Conservation (phyloP, 2,888 invertebrate genomes). For the Drosophila setosimentum region DNA sequence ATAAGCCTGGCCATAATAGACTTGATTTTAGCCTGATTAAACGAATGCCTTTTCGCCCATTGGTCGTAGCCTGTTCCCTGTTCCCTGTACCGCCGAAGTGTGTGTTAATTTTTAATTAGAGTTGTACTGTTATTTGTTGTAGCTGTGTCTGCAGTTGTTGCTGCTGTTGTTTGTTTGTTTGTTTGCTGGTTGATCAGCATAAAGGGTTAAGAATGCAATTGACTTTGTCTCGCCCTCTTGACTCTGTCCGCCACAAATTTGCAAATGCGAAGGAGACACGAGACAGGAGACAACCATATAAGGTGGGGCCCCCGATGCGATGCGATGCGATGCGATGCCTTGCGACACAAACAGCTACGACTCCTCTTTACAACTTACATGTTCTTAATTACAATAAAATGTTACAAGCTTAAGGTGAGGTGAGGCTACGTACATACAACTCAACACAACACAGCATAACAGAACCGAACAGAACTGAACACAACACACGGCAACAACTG, state of each 20-base stretch:
- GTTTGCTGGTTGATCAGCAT: constrained; percentile 62
- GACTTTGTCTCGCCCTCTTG: constrained; percentile 80
- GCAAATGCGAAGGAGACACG: constrained; percentile 62
- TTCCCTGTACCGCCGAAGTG: constrained; percentile 21
- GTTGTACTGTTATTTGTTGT: constrained; percentile 78
- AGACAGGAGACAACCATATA: constrained; percentile 62
- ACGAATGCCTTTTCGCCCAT: constrained; percentile 45
- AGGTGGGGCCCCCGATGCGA: constrained; percentile 63
- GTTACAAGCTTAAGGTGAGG: constrained; percentile 75
- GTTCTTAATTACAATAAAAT: constrained; percentile 78
- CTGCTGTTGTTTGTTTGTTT: constrained; percentile 24
- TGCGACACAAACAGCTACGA: constrained; percentile 55
- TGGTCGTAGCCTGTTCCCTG: neutral
- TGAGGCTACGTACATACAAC: constrained; percentile 60
- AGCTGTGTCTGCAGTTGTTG: constrained; percentile 38
- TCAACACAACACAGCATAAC: constrained; percentile 32
- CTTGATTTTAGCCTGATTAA: constrained; percentile 78
- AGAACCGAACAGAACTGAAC: constrained; percentile 9
- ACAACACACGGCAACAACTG: constrained; percentile 35
- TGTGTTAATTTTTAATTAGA: constrained; percentile 79
- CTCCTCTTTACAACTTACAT: constrained; percentile 78
- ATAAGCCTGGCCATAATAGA: constrained; percentile 72
- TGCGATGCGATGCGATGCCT: neutral
- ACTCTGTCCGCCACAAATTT: constrained; percentile 73
- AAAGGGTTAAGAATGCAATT: constrained; percentile 78